Percentiles rank a stretch among this genome's conserved stretches.
Evolutionary conservation across 1,140 invertebrate species (phyloP).

Genomic region (Aradophagus sp.): DNA sequence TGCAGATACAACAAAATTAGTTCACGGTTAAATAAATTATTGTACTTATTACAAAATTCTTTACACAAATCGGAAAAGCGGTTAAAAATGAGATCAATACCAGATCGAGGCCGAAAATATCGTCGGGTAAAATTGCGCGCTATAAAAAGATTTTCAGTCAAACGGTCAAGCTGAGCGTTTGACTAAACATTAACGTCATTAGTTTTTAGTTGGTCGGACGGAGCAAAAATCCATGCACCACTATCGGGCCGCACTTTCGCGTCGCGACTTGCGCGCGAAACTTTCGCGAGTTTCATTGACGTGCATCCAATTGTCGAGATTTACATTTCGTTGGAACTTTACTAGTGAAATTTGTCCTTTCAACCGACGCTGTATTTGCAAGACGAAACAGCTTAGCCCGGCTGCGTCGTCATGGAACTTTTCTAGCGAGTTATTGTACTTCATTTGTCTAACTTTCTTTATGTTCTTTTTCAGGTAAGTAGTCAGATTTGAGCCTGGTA

Average conservation of each 20-base stretch:
- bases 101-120: too few relatives aligned
- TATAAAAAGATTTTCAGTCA: too few relatives aligned
- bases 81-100: too few relatives aligned
- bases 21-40: too few relatives aligned
- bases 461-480: constrained; percentile 56
- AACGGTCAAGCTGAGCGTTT: too few relatives aligned
- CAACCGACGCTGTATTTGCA: constrained; percentile 42
- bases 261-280: constrained; percentile 25
- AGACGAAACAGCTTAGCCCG: constrained; percentile 46
- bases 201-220: too few relatives aligned
- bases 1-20: too few relatives aligned
- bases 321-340: constrained; percentile 47
- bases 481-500: constrained; percentile 40
- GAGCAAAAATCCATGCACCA: constrained; percentile 28
- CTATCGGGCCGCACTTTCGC: constrained; percentile 30
- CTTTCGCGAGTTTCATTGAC: constrained; percentile 40
- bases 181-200: too few relatives aligned
- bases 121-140: too few relatives aligned
- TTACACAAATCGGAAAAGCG: too few relatives aligned
- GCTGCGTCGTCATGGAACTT: constrained; percentile 38
- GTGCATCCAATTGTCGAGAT: constrained; percentile 51
- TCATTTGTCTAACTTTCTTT: constrained; percentile 57
- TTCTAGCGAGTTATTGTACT: constrained; percentile 40
- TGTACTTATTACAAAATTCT: too few relatives aligned
- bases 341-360: constrained; percentile 42